Percentiles rank a stretch among this genome's conserved stretches.
These are phyloP conservation scores for Tragelaphus imberbis DNA, from an alignment of 2,113 vertebrate species.

Conservation along the genomic window DNA sequence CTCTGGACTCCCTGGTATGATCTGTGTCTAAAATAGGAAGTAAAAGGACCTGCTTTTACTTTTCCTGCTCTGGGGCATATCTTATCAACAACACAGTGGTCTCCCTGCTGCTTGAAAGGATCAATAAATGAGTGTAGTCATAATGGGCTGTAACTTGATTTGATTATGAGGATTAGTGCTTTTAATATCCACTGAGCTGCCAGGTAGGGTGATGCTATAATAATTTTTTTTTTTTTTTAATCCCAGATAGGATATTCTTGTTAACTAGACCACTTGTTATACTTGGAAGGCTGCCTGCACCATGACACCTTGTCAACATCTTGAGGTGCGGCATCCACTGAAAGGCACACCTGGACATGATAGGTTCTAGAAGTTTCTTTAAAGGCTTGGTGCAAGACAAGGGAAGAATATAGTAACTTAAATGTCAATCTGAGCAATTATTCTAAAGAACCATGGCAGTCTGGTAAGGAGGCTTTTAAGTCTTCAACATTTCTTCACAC, in stretches of 20 bases:
- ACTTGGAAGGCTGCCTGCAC: not conserved
- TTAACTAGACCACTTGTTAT: constrained; percentile 10
- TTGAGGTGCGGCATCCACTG: not conserved
- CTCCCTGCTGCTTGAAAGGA: constrained; percentile 25
- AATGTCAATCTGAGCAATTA: not conserved
- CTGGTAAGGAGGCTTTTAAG: not conserved
- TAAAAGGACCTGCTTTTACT: not conserved
- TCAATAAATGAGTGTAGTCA: constrained; percentile 21
- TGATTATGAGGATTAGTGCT: constrained; percentile 25
- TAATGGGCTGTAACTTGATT: not conserved
- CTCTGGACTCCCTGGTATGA: not conserved
- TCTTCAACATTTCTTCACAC: not conserved
- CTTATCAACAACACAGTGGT: not conserved
- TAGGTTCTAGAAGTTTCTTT: not conserved
- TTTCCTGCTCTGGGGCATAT: not conserved
- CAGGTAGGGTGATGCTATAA: constrained; percentile 30
- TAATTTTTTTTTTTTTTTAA: constrained; percentile 31
- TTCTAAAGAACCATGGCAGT: not conserved
- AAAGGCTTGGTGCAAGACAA: not conserved
- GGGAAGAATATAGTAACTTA: not conserved
- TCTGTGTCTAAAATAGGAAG: not conserved
- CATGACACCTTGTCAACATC: not conserved
- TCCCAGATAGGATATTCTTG: constrained; percentile 39
- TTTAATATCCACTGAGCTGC: constrained; percentile 35
- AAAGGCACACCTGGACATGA: not conserved